Percentiles rank a stretch among this genome's conserved stretches.
Conservation (phyloP, 2,113 vertebrate species). For the Zapornia atra region DNA sequence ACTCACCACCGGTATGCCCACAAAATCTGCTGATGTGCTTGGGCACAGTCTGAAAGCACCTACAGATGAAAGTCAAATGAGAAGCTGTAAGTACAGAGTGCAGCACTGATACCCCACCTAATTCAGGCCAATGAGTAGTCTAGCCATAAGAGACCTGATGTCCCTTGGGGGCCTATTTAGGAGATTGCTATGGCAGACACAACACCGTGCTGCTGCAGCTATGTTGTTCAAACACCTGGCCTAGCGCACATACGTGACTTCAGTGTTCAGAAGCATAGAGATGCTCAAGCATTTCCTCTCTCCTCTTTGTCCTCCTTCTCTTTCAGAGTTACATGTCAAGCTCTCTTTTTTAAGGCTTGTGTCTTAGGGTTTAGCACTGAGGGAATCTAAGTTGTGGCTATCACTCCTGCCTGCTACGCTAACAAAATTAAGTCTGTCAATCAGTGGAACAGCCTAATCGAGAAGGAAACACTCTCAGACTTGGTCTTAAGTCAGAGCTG, state of each 20-base stretch:
- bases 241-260: background rate
- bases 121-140: background rate
- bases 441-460: background rate
- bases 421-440: background rate
- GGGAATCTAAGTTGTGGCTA: background rate
- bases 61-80: background rate
- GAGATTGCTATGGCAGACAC: background rate
- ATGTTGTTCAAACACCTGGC: background rate
- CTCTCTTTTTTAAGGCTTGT: background rate
- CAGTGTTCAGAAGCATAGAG: background rate
- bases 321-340: background rate
- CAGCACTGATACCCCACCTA: background rate
- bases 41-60: background rate
- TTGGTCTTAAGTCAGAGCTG: background rate
- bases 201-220: background rate
- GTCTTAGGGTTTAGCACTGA: background rate
- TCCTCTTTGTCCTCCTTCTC: background rate
- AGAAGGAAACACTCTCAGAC: background rate
- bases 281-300: background rate
- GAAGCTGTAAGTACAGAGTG: no score
- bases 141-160: background rate
- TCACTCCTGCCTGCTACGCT: background rate
- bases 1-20: background rate
- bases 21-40: background rate
- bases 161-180: background rate